A percentile compares a stretch with the other conserved stretches of the same genome.
These are phyloP conservation scores for Eidolon helvum DNA, from an alignment of 2,113 vertebrate genomes.

Conservation along the genomic window DNA sequence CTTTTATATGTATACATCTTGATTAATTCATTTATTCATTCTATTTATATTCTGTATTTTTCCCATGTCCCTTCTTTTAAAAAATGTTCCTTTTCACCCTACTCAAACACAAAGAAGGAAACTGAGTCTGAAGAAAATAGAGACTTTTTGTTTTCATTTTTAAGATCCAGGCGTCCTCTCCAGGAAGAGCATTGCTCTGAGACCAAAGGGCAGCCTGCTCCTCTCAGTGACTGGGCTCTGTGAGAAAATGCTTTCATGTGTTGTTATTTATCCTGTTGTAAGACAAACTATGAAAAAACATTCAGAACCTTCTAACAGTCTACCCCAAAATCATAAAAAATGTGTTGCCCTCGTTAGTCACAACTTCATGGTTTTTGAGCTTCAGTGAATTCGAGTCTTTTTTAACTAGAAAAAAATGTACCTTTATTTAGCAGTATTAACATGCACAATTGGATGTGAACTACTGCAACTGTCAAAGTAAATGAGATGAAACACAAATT, in stretches of 20 bases:
- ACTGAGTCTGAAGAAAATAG: background rate
- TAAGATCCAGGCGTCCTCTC: background rate
- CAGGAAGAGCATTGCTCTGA: background rate
- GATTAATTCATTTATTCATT: background rate
- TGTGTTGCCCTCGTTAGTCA: background rate
- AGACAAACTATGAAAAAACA: background rate
- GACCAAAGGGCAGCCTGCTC: background rate
- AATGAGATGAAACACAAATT: background rate
- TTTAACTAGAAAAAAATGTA: background rate
- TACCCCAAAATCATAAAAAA: background rate
- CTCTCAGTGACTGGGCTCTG: background rate
- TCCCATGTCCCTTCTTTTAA: background rate
- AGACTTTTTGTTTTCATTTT: background rate
- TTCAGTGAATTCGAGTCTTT: background rate
- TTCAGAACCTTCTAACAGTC: background rate
- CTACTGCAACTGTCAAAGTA: constrained; percentile 15
- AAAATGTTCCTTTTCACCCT: background rate
- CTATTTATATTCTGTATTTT: background rate
- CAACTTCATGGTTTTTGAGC: background rate
- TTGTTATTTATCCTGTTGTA: background rate
- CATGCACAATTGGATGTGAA: background rate
- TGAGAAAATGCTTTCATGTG: background rate
- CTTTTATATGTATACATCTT: background rate
- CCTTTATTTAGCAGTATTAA: background rate
- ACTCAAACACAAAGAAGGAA: background rate